Conservation (phyloP, 2,888 invertebrate genomes). For the Acleris sparsana region DNA sequence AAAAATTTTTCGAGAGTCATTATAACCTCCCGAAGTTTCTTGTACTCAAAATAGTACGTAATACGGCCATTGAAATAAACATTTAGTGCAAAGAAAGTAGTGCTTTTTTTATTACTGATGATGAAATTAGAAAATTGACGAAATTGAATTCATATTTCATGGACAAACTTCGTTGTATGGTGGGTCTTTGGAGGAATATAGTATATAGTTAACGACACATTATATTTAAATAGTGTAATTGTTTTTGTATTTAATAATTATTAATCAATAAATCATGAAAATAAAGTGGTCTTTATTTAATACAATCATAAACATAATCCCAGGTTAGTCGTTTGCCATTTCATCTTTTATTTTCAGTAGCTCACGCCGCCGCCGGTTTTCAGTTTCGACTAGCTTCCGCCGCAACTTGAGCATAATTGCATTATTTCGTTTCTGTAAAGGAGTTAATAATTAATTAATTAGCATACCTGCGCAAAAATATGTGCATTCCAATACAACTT, state of each 20-base stretch:
- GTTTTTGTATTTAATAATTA: neutral
- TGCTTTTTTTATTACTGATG: no score
- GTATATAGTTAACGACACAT: no score
- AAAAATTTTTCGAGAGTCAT: no score
- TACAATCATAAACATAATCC: neutral
- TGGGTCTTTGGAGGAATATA: no score
- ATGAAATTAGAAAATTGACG: no score
- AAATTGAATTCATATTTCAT: no score
- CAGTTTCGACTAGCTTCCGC: conserved; percentile 66
- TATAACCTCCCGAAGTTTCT: no score
- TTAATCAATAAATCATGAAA: conserved; percentile 3
- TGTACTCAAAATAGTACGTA: no score
- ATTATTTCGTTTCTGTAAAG: conserved; percentile 73
- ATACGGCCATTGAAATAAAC: no score
- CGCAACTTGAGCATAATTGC: conserved; percentile 72
- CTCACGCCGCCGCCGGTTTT: conserved; percentile 57
- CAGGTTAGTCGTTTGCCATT: neutral
- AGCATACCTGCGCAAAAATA: neutral
- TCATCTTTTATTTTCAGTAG: conserved; percentile 48
- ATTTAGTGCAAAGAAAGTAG: no score
- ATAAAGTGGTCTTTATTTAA: neutral
- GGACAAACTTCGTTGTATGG: no score
- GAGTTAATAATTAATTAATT: neutral
- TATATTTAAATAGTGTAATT: no score
- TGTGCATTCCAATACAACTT: neutral